phyloP scores from a whole-genome alignment of 1,140 invertebrate genomes.

The Drosophila mojavensis region DNA sequence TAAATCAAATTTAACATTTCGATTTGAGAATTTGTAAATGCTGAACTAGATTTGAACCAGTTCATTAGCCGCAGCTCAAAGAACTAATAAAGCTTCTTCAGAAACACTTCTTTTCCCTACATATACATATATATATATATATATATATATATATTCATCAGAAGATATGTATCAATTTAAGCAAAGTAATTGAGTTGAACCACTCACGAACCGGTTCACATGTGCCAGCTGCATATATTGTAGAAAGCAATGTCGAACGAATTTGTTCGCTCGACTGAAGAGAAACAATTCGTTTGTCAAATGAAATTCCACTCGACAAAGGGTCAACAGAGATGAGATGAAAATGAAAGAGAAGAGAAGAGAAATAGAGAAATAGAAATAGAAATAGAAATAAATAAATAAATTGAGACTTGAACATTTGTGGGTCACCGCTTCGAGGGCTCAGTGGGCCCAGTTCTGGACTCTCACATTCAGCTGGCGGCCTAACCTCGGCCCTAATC shows the following conservation, averaged over 20 bases:
- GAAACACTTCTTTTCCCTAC: too few relatives aligned
- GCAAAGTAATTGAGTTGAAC: neutral
- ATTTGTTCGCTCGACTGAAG: constrained; percentile 1
- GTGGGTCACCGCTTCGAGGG: constrained; percentile 6
- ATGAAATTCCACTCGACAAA: constrained; percentile 30
- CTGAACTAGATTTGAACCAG: too few relatives aligned
- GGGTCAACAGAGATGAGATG: constrained; percentile 4
- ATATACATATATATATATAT: too few relatives aligned
- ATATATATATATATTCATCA: too few relatives aligned
- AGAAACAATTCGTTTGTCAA: constrained; percentile 18
- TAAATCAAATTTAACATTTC: too few relatives aligned
- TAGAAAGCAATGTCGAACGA: neutral
- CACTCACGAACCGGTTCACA: constrained; percentile 7
- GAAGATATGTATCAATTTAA: too few relatives aligned
- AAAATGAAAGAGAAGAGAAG: neutral
- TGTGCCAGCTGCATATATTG: too few relatives aligned
- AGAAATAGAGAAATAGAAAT: neutral
- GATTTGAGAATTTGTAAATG: too few relatives aligned
- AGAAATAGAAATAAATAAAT: neutral
- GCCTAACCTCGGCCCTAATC: constrained; percentile 24
- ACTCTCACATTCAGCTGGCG: constrained; percentile 19
- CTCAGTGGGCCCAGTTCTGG: constrained; percentile 20
- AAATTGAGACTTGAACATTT: constrained; percentile 23
- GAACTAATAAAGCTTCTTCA: too few relatives aligned
- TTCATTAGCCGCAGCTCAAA: too few relatives aligned